phyloP scores from a whole-genome alignment of 53 echinoderm and acorn worm genomes.

The Antedon mediterranea region DNA sequence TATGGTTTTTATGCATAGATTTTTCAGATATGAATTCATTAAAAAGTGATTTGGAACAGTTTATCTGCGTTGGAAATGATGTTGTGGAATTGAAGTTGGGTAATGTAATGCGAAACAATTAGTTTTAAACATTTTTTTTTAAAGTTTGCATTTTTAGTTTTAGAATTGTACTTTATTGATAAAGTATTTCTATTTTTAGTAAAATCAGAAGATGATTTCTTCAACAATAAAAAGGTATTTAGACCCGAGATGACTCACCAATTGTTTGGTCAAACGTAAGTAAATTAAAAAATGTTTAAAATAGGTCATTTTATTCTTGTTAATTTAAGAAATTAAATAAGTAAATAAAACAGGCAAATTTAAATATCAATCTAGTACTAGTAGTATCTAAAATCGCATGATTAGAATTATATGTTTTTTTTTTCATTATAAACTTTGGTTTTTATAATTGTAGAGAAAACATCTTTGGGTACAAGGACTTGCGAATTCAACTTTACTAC shows the following conservation, averaged over 20 bases:
- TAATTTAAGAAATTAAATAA: too few relatives aligned
- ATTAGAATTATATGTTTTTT: too few relatives aligned
- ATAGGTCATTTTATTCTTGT: too few relatives aligned
- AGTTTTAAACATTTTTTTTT: too few relatives aligned
- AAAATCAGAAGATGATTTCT: constrained; percentile 44
- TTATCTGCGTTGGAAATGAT: constrained; percentile 61
- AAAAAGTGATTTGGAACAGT: constrained; percentile 65
- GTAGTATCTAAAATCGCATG: too few relatives aligned
- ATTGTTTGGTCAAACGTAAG: constrained; percentile 90
- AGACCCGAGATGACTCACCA: constrained; percentile 78
- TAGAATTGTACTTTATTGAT: too few relatives aligned
- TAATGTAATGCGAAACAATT: constrained; percentile 5
- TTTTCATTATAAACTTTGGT: neutral
- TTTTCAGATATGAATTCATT: constrained; percentile 23
- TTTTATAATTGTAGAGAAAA: constrained; percentile 61
- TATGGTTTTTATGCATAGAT: too few relatives aligned
- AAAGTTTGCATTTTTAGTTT: too few relatives aligned
- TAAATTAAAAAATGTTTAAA: too few relatives aligned
- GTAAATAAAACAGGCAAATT: too few relatives aligned
- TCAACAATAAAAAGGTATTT: constrained; percentile 49
- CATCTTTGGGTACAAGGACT: constrained; percentile 82
- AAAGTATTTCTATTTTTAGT: constrained; percentile 33
- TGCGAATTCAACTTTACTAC: constrained; percentile 70
- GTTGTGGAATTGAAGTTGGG: constrained; percentile 75
- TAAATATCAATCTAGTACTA: too few relatives aligned